These are phyloP conservation scores for Vulpes lagopus DNA, from an alignment of 2,113 vertebrate species.

Conservation along the genomic window DNA sequence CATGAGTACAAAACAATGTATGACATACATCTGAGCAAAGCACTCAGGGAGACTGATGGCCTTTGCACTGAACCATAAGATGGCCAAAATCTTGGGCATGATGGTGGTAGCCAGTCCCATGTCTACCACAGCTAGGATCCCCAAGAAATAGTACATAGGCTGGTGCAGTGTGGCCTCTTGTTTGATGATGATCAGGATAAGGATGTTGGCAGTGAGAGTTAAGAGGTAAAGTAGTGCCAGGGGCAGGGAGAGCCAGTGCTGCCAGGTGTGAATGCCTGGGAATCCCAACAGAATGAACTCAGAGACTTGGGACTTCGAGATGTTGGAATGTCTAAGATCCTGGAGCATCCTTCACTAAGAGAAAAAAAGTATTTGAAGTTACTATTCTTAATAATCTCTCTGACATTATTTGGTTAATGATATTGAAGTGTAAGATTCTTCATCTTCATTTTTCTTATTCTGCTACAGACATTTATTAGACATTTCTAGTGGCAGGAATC, in stretches of 20 bases:
- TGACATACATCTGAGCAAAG: slow-evolving; percentile 74
- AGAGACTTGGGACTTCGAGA: slow-evolving; percentile 34
- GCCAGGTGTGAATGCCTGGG: slow-evolving; percentile 70
- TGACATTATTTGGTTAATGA: background rate
- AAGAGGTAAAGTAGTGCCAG: slow-evolving; percentile 57
- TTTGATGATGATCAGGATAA: slow-evolving; percentile 40
- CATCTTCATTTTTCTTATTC: background rate
- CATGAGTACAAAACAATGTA: slow-evolving; percentile 66
- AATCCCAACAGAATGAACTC: slow-evolving; percentile 72
- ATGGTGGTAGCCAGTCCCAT: slow-evolving; percentile 64
- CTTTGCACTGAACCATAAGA: slow-evolving; percentile 66
- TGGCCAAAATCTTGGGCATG: slow-evolving; percentile 72
- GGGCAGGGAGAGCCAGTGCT: slow-evolving; percentile 73
- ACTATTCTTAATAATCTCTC: background rate
- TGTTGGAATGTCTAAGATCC: background rate
- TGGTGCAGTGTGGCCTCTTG: slow-evolving; percentile 33
- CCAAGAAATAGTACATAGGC: slow-evolving; percentile 61
- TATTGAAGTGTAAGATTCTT: background rate
- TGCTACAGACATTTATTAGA: background rate
- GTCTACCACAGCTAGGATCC: slow-evolving; percentile 53
- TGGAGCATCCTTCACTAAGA: background rate
- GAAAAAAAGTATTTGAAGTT: background rate
- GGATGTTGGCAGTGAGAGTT: slow-evolving; percentile 56
- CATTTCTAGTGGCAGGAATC: background rate
- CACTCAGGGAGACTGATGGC: slow-evolving; percentile 55